These are phyloP conservation scores for Pseudorasbora parva DNA, from an alignment of 2,113 vertebrate genomes.

Conservation along the genomic window DNA sequence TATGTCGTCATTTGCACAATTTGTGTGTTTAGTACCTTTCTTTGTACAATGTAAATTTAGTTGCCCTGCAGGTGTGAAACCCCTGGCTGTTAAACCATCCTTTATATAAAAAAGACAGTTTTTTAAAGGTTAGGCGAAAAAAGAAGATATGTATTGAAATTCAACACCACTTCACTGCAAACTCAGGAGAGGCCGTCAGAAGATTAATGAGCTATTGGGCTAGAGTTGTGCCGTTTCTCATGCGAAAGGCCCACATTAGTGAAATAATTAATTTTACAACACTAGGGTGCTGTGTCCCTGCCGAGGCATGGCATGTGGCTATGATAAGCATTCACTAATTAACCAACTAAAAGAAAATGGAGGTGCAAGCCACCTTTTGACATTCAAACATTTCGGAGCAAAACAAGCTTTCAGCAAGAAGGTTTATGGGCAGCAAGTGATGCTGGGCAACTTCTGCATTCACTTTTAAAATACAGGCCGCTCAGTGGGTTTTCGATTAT, in stretches of 20 bases:
- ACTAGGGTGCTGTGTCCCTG: slow-evolving; percentile 78
- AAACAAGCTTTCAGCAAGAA: slow-evolving; percentile 59
- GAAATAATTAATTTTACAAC: slow-evolving; percentile 89
- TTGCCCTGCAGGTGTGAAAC: background rate
- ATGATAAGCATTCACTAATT: slow-evolving; percentile 86
- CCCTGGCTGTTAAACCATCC: background rate
- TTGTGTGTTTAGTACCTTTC: background rate
- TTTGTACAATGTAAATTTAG: slow-evolving; percentile 8
- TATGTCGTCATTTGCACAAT: background rate
- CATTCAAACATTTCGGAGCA: slow-evolving; percentile 68
- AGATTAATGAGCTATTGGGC: slow-evolving; percentile 89
- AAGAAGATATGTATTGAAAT: slow-evolving; percentile 73
- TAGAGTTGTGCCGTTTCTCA: slow-evolving; percentile 82
- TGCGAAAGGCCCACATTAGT: slow-evolving; percentile 75
- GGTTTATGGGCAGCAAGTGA: slow-evolving; percentile 20
- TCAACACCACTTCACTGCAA: slow-evolving; percentile 73
- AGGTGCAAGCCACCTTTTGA: slow-evolving; percentile 66
- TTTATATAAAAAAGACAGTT: slow-evolving; percentile 6
- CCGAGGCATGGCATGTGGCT: slow-evolving; percentile 68
- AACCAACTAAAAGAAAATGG: slow-evolving; percentile 71
- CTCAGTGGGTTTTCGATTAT: slow-evolving; percentile 56
- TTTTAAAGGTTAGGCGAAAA: slow-evolving; percentile 65
- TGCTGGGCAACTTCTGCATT: slow-evolving; percentile 24
- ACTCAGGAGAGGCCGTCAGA: slow-evolving; percentile 75
- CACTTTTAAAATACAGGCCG: slow-evolving; percentile 35